Evolutionary conservation across 2,797 vertebrate genomes (phyloP), one percentile per base, ranked within the genome.

Genomic region (Eulemur albifrons): DNA sequence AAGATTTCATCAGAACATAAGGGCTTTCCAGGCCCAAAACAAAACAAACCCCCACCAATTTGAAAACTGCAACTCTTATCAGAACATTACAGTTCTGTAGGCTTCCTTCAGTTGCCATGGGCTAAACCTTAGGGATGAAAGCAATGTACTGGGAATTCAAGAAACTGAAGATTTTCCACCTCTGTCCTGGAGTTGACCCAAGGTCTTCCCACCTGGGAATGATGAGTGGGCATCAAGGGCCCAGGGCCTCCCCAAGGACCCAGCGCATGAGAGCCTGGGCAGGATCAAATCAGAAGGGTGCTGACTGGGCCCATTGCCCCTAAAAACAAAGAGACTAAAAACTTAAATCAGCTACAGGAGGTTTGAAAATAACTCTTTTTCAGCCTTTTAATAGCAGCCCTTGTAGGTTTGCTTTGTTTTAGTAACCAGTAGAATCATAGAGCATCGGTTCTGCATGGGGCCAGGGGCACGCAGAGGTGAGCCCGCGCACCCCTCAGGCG

Each of bases 21-120:
- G 63, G 54, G n/a, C 72, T 76, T 67, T 45, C 35, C 4, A 2
- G 17, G 35, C 76, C 73, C 9, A 32, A 72, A 52, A 3, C 40
- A 18, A 52, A 20, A 52, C 67, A 32, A 23, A n/a, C 65, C 18
- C 14, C 50, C 35, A n/a, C 57, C 35, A 5, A 11, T 7, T 27
- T 15, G 54, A 54, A 35, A 20, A 32, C 20, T 7, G 4, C 2
- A 1, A 4, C 27, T 2, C 1, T 50, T 50, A 0, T 7, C 6
- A 0, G 18, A 45, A 38, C 2, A 4, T 1, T 4, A 2, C 7
- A 1, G 4, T 43, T 3, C n/a, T 10, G 14, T 3, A 6, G 35
- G 72, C 61, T 9, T 17, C 52, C 35, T 5, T 18, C 20, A 0
- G 40, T 38, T 4, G 5, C 50, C 63, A 17, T 48, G 3, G 10